Evolutionary conservation across 2,797 vertebrate genomes (phyloP), one percentile per base, ranked within the genome.

Genomic region (Characodon lateralis): DNA sequence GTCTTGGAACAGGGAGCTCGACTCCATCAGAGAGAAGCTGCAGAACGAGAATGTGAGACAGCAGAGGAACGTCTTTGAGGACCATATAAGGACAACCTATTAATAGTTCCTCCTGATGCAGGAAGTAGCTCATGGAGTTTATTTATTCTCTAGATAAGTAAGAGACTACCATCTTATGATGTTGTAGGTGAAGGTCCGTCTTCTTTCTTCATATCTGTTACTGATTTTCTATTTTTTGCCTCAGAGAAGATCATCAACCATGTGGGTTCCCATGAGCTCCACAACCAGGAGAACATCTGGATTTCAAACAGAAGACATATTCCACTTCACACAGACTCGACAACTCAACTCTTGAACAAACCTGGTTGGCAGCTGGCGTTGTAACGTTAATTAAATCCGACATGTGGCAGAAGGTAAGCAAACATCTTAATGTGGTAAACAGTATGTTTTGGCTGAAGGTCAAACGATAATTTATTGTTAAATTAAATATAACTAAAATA

Each of bases 61-160:
- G 76, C 28, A 6, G 18, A 63, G 70, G 65, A 78, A 26, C 51
- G n/a, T 75, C 85, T 83, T 81, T 85, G 72, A 82, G 43, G 85
- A 77, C 89, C 89, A 82, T 83, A 86, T 87, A 88, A 85, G 90
- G 90, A 39, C 68, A 81, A 79, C 48, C 85, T 78, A 85, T 79
- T 86, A 83, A 87, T 85, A 89, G 74, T 4, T 78, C 26, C 4
- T 61, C 56, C 59, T 81, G 66, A 71, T 3, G 41, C 78, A 85
- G 86, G 85, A 87, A 87, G 75, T 66, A 68, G 69, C 72, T 84
- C 58, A n/a, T 61, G 72, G 0, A 82, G 73, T 46, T 71, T 74
- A 73, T 80, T 78, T 80, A 68, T 78, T 59, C 43, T 71, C 53
- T 43, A 82, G 61, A 78, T 35, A 73, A 76, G 69, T 31, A 65